Percentiles rank a stretch among this genome's conserved stretches.
phyloP scores from a whole-genome alignment of 2,888 invertebrate genomes.

The Germaria angustata region DNA sequence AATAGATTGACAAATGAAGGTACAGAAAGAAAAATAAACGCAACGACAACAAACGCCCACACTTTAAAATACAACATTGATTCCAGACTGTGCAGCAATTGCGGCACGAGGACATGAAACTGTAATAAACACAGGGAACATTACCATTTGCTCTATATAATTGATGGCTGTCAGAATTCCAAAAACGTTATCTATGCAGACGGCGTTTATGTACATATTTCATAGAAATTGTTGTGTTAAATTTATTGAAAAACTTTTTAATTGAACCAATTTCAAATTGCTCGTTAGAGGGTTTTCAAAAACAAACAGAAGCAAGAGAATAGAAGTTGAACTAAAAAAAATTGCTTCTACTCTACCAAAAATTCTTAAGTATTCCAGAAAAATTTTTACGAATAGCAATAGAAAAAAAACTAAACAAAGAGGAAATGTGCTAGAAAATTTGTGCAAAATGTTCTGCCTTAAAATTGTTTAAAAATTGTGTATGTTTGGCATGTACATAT shows the following conservation, averaged over 20 bases:
- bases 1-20: conserved; percentile 52
- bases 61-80: conserved; percentile 18
- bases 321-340: not conserved
- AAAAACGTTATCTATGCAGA: conserved; percentile 39
- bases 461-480: not conserved
- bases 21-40: not conserved
- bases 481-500: not conserved
- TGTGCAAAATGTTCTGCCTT: not conserved
- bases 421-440: not conserved
- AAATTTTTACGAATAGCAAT: not conserved
- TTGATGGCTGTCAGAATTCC: conserved; percentile 57
- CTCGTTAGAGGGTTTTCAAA: conserved; percentile 9
- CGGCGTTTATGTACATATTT: too few relatives aligned
- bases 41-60: conserved; percentile 23
- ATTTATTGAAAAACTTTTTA: not conserved
- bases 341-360: not conserved
- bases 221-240: not conserved
- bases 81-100: conserved; percentile 5
- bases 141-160: conserved; percentile 23
- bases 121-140: not conserved
- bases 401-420: not conserved
- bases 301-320: conserved; percentile 8
- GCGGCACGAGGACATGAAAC: not conserved
- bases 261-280: conserved; percentile 43
- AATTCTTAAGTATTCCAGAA: not conserved